Evolutionary conservation across 1,140 invertebrate genomes (phyloP).

Genomic region (Penaeus indicus): DNA sequence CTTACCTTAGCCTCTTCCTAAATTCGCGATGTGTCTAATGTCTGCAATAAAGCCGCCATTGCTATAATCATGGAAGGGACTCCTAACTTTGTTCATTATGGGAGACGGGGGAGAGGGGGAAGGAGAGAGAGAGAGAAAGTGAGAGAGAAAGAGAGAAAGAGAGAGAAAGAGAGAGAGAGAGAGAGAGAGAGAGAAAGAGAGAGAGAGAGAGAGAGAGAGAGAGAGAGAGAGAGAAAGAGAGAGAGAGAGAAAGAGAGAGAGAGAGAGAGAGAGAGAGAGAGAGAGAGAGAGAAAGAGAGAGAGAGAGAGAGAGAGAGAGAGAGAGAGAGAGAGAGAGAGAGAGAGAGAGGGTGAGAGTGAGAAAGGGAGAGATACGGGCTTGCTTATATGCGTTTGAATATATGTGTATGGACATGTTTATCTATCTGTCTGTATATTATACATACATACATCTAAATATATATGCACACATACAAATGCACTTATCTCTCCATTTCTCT

Average conservation of each 20-base stretch:
- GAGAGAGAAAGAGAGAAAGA: not conserved
- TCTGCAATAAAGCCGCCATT: not conserved
- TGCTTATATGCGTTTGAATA: too few relatives aligned
- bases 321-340: not conserved
- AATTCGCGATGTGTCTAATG: too few relatives aligned
- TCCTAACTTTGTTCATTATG: not conserved
- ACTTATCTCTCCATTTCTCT: too few relatives aligned
- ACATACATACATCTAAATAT: too few relatives aligned
- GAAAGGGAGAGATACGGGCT: not conserved
- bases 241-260: not conserved
- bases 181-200: not conserved
- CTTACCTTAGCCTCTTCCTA: too few relatives aligned
- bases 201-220: not conserved
- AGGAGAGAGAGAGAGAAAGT: not conserved
- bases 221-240: not conserved
- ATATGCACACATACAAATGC: too few relatives aligned
- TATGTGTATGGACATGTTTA: too few relatives aligned
- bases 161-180: not conserved
- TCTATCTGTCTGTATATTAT: too few relatives aligned
- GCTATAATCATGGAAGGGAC: not conserved
- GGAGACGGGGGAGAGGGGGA: not conserved
- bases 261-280: not conserved
- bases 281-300: conserved; percentile 1
- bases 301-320: not conserved
- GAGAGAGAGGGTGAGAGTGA: not conserved